Percentiles rank a stretch among this genome's conserved stretches.
Conservation (phyloP, 2,888 invertebrate genomes). For the Himalopsyche tibetana region DNA sequence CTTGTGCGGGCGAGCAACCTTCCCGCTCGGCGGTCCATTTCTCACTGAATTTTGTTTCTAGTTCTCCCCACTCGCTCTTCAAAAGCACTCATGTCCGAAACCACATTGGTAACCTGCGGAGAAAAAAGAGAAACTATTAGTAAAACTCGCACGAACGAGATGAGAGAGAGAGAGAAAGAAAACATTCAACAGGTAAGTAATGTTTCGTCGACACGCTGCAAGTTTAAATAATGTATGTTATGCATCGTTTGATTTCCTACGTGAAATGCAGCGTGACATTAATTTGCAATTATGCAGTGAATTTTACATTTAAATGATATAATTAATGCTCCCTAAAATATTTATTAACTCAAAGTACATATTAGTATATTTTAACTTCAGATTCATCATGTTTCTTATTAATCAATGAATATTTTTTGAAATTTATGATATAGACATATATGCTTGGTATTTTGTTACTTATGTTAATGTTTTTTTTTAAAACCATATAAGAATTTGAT, state of each 20-base stretch:
- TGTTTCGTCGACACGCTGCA: slow-evolving; percentile 4
- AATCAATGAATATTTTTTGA: too few species aligned
- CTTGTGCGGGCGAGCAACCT: slow-evolving; percentile 44
- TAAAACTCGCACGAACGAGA: neutral
- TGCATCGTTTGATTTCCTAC: neutral
- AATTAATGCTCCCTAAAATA: too few species aligned
- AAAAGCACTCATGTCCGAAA: slow-evolving; percentile 27
- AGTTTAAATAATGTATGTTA: neutral
- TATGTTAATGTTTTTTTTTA: too few species aligned
- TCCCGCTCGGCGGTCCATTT: slow-evolving; percentile 54
- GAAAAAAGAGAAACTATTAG: slow-evolving; percentile 40
- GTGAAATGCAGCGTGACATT: neutral
- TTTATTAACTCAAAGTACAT: too few species aligned
- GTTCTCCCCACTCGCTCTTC: slow-evolving; percentile 32
- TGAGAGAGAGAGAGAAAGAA: neutral
- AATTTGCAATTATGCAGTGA: too few species aligned
- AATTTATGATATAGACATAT: too few species aligned
- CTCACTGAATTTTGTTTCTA: slow-evolving; percentile 46
- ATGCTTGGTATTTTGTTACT: too few species aligned
- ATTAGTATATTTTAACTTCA: too few species aligned
- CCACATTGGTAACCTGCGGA: slow-evolving; percentile 18
- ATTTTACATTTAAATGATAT: too few species aligned
- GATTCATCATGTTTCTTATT: too few species aligned
- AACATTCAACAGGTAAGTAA: slow-evolving; percentile 28
- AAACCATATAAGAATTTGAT: too few species aligned